phyloP scores from a whole-genome alignment of 2,113 vertebrate species.

The Chloropsis hardwickii region DNA sequence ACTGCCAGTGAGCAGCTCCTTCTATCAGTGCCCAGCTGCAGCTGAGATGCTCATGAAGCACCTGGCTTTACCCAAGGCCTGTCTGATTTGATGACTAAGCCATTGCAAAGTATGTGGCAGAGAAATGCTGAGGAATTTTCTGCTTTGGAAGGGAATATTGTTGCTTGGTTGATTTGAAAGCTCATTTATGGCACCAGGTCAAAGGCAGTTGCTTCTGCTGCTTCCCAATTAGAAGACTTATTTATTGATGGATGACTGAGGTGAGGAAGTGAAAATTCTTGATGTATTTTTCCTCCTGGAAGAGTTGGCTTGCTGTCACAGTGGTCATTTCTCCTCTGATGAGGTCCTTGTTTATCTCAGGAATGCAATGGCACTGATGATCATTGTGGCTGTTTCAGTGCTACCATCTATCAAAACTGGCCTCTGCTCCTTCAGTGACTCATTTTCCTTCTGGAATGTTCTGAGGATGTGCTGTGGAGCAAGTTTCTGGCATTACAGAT shows the following conservation, averaged over 20 bases:
- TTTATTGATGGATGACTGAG: not conserved
- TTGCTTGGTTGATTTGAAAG: constrained; percentile 23
- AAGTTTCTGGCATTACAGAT: not conserved
- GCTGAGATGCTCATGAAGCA: not conserved
- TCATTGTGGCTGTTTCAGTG: not conserved
- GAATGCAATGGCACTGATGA: not conserved
- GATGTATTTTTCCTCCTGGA: not conserved
- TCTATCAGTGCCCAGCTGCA: not conserved
- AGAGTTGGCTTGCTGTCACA: not conserved
- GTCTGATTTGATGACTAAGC: constrained; percentile 21
- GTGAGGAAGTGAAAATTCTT: not conserved
- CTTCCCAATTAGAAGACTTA: not conserved
- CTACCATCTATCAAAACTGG: not conserved
- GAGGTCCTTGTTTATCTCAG: not conserved
- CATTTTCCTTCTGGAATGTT: not conserved
- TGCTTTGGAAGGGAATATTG: constrained; percentile 4
- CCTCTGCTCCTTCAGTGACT: not conserved
- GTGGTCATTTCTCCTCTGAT: not conserved
- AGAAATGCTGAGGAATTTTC: not conserved
- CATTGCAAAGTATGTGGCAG: not conserved
- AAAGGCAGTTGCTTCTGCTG: constrained; percentile 4
- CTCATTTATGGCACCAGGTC: not conserved
- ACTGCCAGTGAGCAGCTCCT: not conserved
- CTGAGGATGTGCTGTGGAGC: not conserved
- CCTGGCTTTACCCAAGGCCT: not conserved